Conservation (phyloP, 2,888 invertebrate species). For the Litoditis marina region DNA sequence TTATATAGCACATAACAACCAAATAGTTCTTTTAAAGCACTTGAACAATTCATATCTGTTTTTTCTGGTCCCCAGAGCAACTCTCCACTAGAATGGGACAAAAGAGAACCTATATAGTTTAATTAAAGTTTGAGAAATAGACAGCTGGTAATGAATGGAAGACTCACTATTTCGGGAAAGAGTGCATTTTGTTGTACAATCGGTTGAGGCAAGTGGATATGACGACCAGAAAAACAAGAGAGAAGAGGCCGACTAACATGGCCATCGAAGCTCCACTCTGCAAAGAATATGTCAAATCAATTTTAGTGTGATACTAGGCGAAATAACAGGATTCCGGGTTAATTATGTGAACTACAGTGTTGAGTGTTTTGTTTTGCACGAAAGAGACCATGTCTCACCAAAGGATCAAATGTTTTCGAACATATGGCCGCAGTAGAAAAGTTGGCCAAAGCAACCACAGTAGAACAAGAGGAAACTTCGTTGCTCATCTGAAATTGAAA, state of each 20-base stretch:
- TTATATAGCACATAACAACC: no score
- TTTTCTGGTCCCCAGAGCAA: no score
- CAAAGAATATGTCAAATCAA: slow-evolving; percentile 8
- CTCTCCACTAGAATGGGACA: no score
- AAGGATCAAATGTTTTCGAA: slow-evolving; percentile 51
- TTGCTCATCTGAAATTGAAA: slow-evolving; percentile 37
- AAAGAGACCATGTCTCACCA: no score
- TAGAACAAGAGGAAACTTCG: slow-evolving; percentile 55
- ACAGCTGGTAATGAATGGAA: not conserved
- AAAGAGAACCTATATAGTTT: no score
- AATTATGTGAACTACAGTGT: no score
- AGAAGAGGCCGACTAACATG: slow-evolving; percentile 63
- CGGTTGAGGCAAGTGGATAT: slow-evolving; percentile 63
- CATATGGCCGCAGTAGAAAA: slow-evolving; percentile 52
- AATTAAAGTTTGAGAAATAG: not conserved
- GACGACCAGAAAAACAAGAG: slow-evolving; percentile 64
- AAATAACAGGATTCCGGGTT: no score
- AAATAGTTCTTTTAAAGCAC: no score
- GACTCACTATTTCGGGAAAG: slow-evolving; percentile 58
- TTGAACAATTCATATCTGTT: no score
- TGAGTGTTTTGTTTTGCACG: no score
- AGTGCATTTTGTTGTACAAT: slow-evolving; percentile 63
- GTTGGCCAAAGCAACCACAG: slow-evolving; percentile 44
- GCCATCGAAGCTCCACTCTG: slow-evolving; percentile 66
- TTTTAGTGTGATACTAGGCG: not conserved